Base-by-base conservation (phyloP, 2,113 vertebrate genomes). In the Pelecanus crispus region DNA sequence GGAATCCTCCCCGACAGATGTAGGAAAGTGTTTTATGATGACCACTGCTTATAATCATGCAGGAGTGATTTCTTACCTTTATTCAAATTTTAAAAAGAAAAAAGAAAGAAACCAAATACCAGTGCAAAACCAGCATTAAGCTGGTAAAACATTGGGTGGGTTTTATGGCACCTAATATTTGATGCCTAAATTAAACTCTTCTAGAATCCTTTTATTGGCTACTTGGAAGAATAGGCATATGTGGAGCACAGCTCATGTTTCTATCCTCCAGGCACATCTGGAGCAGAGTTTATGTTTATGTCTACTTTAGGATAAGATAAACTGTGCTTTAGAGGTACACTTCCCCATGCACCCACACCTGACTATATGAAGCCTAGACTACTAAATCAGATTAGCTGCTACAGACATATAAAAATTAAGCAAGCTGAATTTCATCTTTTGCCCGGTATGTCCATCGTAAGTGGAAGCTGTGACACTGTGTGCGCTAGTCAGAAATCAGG, bases 371-470 rank as follows among this genome's bases (percentile, higher is more conserved):
- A 71, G 40, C 50, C 40, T 28, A 67, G 45, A 38, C 45, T 29
- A 32, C 9, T 6, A 1, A 7, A 65, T 31, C 31, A 55, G 40
- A 20, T 40, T 7, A 86, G 58, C 58, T 71, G n/a, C 65, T 71
- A 47, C 56, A 66, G 44, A 36, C 58, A 72, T 18, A 38, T 25
- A 9, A 28, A 93, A 40, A 45, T 34, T 13, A 22, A 80, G 36
- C 45, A 53, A 61, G 25, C 19, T 19, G 42, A 44, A 49, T 50
- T 21, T 36, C 52, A 32, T 50, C 36, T 50, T 62, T 21, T 80
- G 17, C 9, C 49, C 11, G 6, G 21, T 25, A 15, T 3, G 3
- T 34, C 62, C 80, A 12, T 13, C 0, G 1, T 8, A 36, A 61
- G 34, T 21, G 19, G 61, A 13, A 50, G 38, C 4, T 75, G 68